Conservation (phyloP, 2,113 vertebrate genomes). For the Paradoxurus hermaphroditus region DNA sequence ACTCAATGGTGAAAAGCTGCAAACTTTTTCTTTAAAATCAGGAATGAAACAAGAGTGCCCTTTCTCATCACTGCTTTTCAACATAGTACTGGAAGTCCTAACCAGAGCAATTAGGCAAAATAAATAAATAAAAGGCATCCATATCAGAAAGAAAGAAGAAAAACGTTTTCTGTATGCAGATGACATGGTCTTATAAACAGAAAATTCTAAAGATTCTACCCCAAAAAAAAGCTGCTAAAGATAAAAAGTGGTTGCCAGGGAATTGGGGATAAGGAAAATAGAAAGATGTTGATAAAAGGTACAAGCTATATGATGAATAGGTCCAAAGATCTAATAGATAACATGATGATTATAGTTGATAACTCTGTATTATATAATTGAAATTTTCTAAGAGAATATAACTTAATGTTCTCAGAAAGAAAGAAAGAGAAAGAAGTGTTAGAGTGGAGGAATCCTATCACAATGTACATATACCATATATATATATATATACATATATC, state of each 20-base stretch:
- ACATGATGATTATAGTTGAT: background rate
- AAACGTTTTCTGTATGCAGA: background rate
- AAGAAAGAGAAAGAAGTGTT: background rate
- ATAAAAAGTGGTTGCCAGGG: background rate
- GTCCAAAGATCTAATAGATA: background rate
- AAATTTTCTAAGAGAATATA: background rate
- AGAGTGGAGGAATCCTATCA: background rate
- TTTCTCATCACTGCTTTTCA: background rate
- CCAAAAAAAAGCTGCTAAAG: background rate
- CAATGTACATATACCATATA: background rate
- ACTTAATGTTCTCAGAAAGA: background rate
- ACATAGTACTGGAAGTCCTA: background rate
- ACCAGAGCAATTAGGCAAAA: background rate
- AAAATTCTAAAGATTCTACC: background rate
- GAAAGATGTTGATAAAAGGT: background rate
- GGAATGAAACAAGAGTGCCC: background rate
- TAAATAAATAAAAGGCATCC: background rate
- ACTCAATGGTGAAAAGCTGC: background rate
- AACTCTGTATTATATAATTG: background rate
- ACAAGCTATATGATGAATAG: background rate
- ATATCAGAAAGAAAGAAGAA: background rate
- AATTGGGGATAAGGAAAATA: background rate
- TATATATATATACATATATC: background rate
- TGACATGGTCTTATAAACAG: background rate
- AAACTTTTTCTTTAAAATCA: background rate